Evolutionary conservation across 2,113 vertebrate genomes (phyloP).

Genomic region (Nerophis lumbriciformis): DNA sequence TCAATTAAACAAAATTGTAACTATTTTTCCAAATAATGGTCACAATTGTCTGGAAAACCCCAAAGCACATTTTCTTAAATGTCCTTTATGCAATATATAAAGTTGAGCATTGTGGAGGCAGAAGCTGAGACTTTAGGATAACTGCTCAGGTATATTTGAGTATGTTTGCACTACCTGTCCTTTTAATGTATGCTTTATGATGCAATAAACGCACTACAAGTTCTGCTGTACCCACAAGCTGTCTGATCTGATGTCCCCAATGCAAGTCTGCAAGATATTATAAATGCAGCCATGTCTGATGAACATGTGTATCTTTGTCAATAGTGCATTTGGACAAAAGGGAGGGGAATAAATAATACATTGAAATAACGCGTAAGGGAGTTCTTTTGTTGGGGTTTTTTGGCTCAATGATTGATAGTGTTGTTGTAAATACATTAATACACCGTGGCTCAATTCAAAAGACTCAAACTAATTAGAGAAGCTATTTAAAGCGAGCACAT

Average conservation of each 20-base stretch:
- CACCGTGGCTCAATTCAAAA: neutral
- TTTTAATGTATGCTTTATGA: constrained; percentile 68
- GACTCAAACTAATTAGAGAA: neutral
- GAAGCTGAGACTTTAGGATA: constrained; percentile 62
- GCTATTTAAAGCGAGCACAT: neutral
- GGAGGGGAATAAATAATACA: constrained; percentile 49
- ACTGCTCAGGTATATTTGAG: constrained; percentile 58
- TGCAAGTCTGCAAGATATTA: constrained; percentile 16
- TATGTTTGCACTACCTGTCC: constrained; percentile 72
- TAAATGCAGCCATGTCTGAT: constrained; percentile 38
- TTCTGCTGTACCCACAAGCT: constrained; percentile 58
- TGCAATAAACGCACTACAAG: constrained; percentile 73
- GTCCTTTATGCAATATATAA: constrained; percentile 73
- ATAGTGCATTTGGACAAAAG: constrained; percentile 39
- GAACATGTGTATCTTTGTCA: constrained; percentile 45
- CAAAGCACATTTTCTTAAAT: constrained; percentile 69
- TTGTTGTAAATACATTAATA: neutral
- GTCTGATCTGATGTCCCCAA: constrained; percentile 28
- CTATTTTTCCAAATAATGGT: constrained; percentile 41
- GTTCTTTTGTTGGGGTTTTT: constrained; percentile 13
- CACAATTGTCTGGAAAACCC: constrained; percentile 32
- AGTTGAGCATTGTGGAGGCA: constrained; percentile 59
- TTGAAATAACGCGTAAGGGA: constrained; percentile 35
- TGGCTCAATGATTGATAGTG: neutral
- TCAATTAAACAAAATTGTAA: neutral